Evolutionary conservation across 2,797 vertebrate genomes (phyloP).

Genomic region (Paramormyrops hopkinsi): DNA sequence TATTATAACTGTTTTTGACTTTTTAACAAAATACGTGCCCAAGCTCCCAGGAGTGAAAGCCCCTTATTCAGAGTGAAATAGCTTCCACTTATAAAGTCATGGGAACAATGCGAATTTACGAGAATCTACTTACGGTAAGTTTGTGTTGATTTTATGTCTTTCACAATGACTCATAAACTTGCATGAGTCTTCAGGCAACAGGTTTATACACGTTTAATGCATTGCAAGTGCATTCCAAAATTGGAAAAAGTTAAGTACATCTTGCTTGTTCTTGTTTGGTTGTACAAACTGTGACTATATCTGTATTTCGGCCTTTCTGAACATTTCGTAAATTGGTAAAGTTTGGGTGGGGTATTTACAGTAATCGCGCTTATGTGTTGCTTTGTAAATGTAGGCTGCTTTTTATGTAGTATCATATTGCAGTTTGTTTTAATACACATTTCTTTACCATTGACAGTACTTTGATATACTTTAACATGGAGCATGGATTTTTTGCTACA

Average conservation of each 20-base stretch:
- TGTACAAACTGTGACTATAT: slow-evolving; percentile 22
- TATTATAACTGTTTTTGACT: neutral
- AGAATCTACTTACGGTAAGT: slow-evolving; percentile 34
- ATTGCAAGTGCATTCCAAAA: neutral
- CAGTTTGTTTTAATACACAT: neutral
- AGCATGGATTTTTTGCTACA: neutral
- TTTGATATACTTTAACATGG: neutral
- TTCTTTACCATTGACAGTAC: neutral
- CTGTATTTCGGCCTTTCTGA: neutral
- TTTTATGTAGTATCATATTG: neutral
- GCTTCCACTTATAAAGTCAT: slow-evolving; percentile 48
- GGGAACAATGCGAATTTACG: slow-evolving; percentile 48
- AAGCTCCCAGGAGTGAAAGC: slow-evolving; percentile 15
- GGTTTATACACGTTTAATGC: neutral
- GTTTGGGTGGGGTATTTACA: slow-evolving; percentile 8
- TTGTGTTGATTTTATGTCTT: neutral
- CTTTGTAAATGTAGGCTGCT: neutral
- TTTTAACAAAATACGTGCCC: neutral
- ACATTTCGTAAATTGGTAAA: slow-evolving; percentile 5
- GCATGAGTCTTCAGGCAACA: neutral
- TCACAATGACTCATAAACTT: slow-evolving; percentile 22
- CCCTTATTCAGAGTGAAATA: slow-evolving; percentile 37
- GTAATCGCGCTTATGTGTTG: neutral
- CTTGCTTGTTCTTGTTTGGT: slow-evolving; percentile 10
- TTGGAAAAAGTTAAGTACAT: slow-evolving; percentile 8